Conservation (phyloP, 2,113 vertebrate genomes). For the Pseudonaja textilis region DNA sequence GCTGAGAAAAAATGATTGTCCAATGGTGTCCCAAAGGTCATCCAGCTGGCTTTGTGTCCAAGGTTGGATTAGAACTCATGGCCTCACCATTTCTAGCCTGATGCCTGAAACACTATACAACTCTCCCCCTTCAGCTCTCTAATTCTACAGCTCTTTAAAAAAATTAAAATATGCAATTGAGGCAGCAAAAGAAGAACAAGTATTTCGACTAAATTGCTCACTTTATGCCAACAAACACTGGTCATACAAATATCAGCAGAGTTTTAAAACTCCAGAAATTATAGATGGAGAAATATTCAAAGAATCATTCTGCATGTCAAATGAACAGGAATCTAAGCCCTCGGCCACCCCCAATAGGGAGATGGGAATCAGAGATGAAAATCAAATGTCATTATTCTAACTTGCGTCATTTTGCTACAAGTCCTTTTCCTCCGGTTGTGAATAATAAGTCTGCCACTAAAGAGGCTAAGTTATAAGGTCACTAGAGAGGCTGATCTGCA, state of each 20-base stretch:
- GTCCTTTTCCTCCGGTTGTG: background rate
- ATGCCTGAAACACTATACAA: background rate
- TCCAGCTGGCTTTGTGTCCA: background rate
- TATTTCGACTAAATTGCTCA: background rate
- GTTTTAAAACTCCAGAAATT: background rate
- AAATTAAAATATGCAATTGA: background rate
- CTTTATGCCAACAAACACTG: background rate
- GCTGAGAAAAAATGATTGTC: background rate
- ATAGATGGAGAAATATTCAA: background rate
- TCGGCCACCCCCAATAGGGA: background rate
- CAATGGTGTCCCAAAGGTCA: background rate
- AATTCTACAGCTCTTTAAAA: background rate
- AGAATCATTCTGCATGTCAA: slow-evolving; percentile 24
- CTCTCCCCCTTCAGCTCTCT: background rate
- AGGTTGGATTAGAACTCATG: background rate
- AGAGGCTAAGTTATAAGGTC: slow-evolving; percentile 56
- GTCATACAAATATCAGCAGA: background rate
- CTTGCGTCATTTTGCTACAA: background rate
- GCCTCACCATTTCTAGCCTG: background rate
- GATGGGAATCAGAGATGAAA: background rate
- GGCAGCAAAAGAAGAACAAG: background rate
- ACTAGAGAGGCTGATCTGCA: slow-evolving; percentile 62
- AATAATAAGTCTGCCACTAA: slow-evolving; percentile 46
- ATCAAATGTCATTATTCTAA: rapidly evolving
- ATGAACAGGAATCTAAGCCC: slow-evolving; percentile 5